phyloP scores from a whole-genome alignment of 2,113 vertebrate species.

The Vidua macroura region DNA sequence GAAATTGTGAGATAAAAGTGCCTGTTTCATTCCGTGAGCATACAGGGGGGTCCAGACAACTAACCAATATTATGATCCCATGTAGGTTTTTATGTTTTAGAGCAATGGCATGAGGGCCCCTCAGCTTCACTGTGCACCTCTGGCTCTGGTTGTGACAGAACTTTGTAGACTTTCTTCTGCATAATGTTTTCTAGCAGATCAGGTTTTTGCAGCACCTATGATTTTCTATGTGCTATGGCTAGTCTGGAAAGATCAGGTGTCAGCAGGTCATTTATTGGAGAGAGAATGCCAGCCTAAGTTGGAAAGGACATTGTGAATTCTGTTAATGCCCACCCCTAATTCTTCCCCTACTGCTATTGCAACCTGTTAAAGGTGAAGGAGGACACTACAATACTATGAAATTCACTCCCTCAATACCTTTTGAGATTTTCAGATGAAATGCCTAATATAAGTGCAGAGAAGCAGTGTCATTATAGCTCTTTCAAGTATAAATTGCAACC shows the following conservation, averaged over 20 bases:
- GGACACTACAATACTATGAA: neutral
- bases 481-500: neutral
- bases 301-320: neutral
- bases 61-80: neutral
- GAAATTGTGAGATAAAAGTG: neutral
- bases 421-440: neutral
- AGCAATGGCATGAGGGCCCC: accelerated
- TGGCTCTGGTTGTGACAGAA: neutral
- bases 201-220: neutral
- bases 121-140: neutral
- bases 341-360: neutral
- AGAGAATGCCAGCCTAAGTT: neutral
- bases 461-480: neutral
- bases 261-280: neutral
- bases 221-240: neutral
- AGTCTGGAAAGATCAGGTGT: neutral
- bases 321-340: neutral
- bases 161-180: neutral
- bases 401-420: neutral
- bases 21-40: neutral
- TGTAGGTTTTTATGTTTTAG: neutral
- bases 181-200: neutral
- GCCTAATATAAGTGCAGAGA: neutral
- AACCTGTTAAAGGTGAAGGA: neutral
- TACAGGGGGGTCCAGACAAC: neutral